phyloP scores from a whole-genome alignment of 1,140 invertebrate genomes.

The Tetramorium alpestre region DNA sequence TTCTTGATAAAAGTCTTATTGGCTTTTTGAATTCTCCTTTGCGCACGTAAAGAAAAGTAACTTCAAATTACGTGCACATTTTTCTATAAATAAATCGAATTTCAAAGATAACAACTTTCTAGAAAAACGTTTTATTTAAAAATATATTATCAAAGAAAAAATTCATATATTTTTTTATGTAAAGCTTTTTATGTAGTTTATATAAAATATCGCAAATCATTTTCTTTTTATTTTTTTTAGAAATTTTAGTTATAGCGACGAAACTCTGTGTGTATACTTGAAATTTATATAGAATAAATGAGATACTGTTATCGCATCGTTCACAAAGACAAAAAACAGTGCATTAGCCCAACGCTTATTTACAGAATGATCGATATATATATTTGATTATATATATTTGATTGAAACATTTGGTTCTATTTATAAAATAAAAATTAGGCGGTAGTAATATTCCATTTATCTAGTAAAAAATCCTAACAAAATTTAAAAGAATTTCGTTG shows the following conservation, averaged over 20 bases:
- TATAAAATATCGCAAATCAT: neutral
- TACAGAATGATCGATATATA: neutral
- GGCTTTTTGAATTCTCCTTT: constrained; percentile 9
- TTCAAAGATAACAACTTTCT: neutral
- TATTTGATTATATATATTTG: neutral
- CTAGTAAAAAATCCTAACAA: neutral
- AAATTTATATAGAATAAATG: neutral
- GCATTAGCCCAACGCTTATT: neutral
- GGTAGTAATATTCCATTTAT: neutral
- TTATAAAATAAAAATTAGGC: neutral
- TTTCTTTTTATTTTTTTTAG: neutral
- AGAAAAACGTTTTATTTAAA: neutral
- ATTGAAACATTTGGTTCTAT: neutral
- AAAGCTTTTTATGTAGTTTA: neutral
- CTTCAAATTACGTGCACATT: neutral
- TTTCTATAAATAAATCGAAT: constrained; percentile 17
- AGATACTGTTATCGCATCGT: neutral
- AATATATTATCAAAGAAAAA: neutral
- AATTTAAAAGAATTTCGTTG: neutral
- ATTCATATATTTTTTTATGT: neutral
- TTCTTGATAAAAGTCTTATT: constrained; percentile 40
- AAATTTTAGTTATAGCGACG: neutral
- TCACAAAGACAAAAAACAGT: neutral
- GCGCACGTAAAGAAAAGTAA: constrained; percentile 5
- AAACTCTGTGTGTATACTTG: neutral